These are phyloP conservation scores for Bibio marci DNA, from an alignment of 2,888 invertebrate genomes.

Conservation along the genomic window DNA sequence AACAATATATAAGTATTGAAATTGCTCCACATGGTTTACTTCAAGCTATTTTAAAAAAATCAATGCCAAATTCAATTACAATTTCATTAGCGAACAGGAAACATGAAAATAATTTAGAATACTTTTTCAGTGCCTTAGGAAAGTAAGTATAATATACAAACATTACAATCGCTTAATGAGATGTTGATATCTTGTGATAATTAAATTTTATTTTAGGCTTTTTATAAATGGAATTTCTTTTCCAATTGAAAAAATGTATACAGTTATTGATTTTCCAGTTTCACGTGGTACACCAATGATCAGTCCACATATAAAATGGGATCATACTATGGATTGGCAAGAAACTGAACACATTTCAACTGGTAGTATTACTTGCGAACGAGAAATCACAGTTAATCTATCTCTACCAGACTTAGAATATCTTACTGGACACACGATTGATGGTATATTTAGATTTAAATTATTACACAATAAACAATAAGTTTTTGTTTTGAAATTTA, in stretches of 20 bases:
- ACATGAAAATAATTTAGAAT: constrained; percentile 30
- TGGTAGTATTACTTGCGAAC: too few relatives aligned
- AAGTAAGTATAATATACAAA: constrained; percentile 32
- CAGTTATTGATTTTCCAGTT: constrained; percentile 54
- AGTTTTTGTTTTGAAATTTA: too few relatives aligned
- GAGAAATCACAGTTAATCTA: constrained; percentile 40
- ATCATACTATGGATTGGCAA: constrained; percentile 54
- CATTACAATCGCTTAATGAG: not conserved
- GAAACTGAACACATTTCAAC: constrained; percentile 49
- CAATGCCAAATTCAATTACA: constrained; percentile 35
- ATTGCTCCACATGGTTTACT: constrained; percentile 52
- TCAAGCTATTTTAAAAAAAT: constrained; percentile 45
- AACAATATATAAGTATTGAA: constrained; percentile 47
- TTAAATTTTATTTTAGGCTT: constrained; percentile 35
- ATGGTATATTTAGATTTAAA: too few relatives aligned
- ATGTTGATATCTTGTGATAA: not conserved
- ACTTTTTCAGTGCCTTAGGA: constrained; percentile 29
- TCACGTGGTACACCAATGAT: constrained; percentile 66
- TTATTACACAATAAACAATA: too few relatives aligned
- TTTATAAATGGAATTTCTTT: constrained; percentile 63
- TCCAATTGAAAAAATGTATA: constrained; percentile 56
- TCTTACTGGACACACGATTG: constrained; percentile 78
- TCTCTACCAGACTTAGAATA: constrained; percentile 39
- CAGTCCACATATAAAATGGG: constrained; percentile 61
- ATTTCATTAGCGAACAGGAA: constrained; percentile 41